These are phyloP conservation scores for Pleuronectes platessa DNA, from an alignment of 2,113 vertebrate genomes.

Conservation along the genomic window DNA sequence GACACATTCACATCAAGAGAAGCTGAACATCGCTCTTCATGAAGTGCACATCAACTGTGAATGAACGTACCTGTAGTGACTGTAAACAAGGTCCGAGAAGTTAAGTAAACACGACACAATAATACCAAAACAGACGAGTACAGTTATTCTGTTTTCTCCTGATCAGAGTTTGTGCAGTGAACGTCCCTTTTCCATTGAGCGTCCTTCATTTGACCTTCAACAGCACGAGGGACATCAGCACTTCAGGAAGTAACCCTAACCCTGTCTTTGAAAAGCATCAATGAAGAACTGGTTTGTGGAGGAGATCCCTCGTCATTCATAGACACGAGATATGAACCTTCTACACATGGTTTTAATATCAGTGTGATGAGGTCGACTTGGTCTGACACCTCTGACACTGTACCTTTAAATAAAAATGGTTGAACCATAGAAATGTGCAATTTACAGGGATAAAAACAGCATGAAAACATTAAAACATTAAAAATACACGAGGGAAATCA, in stretches of 20 bases:
- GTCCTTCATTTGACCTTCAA: neutral
- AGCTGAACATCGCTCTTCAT: constrained; percentile 15
- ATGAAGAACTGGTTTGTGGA: constrained; percentile 9
- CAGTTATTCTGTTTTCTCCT: neutral
- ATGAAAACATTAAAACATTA: neutral
- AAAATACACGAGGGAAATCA: neutral
- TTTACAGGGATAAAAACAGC: neutral
- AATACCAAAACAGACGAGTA: neutral
- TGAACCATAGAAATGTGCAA: too few relatives aligned
- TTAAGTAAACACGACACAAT: constrained; percentile 15
- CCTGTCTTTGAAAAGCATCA: neutral
- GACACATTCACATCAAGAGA: constrained; percentile 31
- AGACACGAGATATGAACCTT: too few relatives aligned
- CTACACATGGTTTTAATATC: too few relatives aligned
- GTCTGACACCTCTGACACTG: too few relatives aligned
- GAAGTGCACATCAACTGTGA: constrained; percentile 37
- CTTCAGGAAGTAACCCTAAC: constrained; percentile 15
- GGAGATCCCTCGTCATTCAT: neutral
- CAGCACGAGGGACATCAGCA: constrained; percentile 4
- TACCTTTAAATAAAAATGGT: neutral
- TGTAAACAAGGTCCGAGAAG: constrained; percentile 36
- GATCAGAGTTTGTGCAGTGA: constrained; percentile 17
- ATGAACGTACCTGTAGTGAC: neutral
- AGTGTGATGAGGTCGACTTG: too few relatives aligned
- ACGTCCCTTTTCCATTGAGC: neutral